A percentile compares a stretch with the other conserved stretches of the same genome.
phyloP scores from a whole-genome alignment of 2,797 vertebrate species.

The Notolepis coatsorum region DNA sequence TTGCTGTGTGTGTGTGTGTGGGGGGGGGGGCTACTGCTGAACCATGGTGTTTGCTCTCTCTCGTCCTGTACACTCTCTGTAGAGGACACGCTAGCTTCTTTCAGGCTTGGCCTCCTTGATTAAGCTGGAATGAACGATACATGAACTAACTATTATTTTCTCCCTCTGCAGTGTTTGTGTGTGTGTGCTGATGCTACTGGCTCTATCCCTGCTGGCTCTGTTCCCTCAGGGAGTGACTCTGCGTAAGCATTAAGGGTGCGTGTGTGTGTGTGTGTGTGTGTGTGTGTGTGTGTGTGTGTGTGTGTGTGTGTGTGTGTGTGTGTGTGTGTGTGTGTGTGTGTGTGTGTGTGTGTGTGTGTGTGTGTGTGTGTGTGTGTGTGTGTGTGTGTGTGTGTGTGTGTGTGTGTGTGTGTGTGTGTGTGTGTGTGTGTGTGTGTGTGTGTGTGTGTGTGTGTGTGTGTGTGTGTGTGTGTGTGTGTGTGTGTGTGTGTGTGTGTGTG shows the following conservation, averaged over 20 bases:
- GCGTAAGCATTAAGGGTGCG: slow-evolving; percentile 50
- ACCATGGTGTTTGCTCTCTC: neutral
- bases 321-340: slow-evolving; percentile 13
- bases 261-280: neutral
- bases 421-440: neutral
- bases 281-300: neutral
- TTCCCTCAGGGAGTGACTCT: slow-evolving; percentile 68
- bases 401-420: slow-evolving; percentile 6
- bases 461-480: neutral
- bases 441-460: neutral
- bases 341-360: slow-evolving; percentile 25
- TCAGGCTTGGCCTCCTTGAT: slow-evolving; percentile 39
- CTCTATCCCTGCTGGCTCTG: slow-evolving; percentile 65
- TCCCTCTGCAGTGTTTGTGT: slow-evolving; percentile 48
- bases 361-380: neutral
- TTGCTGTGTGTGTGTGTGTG: neutral
- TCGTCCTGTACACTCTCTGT: neutral
- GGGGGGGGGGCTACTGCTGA: neutral
- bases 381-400: slow-evolving; percentile 5
- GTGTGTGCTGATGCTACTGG: slow-evolving; percentile 11
- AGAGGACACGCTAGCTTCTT: slow-evolving; percentile 23
- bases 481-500: neutral
- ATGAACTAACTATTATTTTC: slow-evolving; percentile 22
- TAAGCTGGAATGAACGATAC: slow-evolving; percentile 18
- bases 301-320: slow-evolving; percentile 6